Conservation (phyloP, 2,888 invertebrate genomes). For the Oxycera nigricornis region DNA sequence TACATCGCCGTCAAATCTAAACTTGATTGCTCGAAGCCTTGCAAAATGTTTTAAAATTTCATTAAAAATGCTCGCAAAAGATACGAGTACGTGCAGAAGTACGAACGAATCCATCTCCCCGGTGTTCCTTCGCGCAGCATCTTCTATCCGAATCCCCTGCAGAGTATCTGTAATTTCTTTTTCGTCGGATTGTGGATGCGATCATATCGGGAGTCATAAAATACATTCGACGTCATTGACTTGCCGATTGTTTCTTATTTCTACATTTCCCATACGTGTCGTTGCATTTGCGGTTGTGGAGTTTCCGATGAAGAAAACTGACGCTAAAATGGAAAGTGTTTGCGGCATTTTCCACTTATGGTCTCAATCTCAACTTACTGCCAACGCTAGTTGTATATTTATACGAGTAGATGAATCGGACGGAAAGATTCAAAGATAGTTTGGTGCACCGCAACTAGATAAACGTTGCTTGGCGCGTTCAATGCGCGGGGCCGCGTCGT, state of each 20-base stretch:
- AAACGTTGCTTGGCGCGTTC: not conserved
- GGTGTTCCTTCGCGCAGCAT: not conserved
- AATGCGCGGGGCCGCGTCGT: not conserved
- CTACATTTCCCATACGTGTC: not conserved
- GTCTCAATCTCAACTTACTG: not conserved
- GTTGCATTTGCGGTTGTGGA: not conserved
- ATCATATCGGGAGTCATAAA: slow-evolving; percentile 7
- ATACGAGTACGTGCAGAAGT: no score
- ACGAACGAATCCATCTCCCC: not conserved
- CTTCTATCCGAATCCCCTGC: not conserved
- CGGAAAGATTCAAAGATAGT: not conserved
- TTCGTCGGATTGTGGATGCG: no score
- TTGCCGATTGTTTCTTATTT: not conserved
- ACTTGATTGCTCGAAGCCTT: not conserved
- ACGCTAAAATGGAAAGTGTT: slow-evolving; percentile 28
- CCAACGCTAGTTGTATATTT: not conserved
- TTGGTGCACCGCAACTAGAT: not conserved
- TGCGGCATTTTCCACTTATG: slow-evolving; percentile 20
- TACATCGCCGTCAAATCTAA: not conserved
- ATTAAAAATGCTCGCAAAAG: not conserved
- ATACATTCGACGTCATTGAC: slow-evolving; percentile 9
- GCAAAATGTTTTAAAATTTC: not conserved
- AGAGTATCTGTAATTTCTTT: not conserved
- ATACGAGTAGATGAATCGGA: no score
- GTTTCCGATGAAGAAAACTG: slow-evolving; percentile 5